These are phyloP conservation scores for Fabriciana adippe DNA, from an alignment of 2,888 invertebrate genomes.

Conservation along the genomic window DNA sequence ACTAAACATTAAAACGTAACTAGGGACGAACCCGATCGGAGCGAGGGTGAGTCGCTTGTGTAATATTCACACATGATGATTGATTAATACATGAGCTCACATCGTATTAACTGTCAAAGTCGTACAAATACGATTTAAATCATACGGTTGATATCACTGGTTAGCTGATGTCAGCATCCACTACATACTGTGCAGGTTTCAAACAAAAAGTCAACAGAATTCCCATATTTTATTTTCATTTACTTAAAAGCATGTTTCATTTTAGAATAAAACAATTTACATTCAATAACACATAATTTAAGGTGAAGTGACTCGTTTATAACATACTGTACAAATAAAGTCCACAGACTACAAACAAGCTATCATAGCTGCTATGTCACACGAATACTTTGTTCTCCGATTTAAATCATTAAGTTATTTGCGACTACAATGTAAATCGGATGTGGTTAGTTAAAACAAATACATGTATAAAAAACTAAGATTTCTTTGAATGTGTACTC, in stretches of 20 bases:
- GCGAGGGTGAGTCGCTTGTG: no score
- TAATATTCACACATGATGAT: no score
- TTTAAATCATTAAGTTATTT: slow-evolving; percentile 46
- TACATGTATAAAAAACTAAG: slow-evolving; percentile 21
- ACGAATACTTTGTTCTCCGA: slow-evolving; percentile 45
- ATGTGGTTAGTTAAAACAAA: slow-evolving; percentile 63
- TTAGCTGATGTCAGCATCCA: slow-evolving; percentile 8
- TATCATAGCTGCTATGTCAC: slow-evolving; percentile 53
- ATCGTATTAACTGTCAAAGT: no score
- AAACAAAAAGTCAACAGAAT: slow-evolving; percentile 70
- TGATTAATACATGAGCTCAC: no score
- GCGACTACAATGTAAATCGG: slow-evolving; percentile 57
- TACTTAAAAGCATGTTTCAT: slow-evolving; percentile 81
- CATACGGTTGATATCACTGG: no score
- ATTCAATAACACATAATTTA: slow-evolving; percentile 81
- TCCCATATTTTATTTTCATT: slow-evolving; percentile 81
- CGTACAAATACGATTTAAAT: no score
- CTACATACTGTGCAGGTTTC: slow-evolving; percentile 33
- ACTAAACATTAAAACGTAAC: no score
- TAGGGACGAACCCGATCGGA: no score
- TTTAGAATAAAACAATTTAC: slow-evolving; percentile 80
- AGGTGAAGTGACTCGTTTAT: slow-evolving; percentile 75
- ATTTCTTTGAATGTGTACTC: slow-evolving; percentile 8
- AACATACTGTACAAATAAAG: slow-evolving; percentile 71
- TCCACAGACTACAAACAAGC: slow-evolving; percentile 40